These are phyloP conservation scores for Alethe castanea DNA, from an alignment of 2,113 vertebrate genomes.

Conservation along the genomic window DNA sequence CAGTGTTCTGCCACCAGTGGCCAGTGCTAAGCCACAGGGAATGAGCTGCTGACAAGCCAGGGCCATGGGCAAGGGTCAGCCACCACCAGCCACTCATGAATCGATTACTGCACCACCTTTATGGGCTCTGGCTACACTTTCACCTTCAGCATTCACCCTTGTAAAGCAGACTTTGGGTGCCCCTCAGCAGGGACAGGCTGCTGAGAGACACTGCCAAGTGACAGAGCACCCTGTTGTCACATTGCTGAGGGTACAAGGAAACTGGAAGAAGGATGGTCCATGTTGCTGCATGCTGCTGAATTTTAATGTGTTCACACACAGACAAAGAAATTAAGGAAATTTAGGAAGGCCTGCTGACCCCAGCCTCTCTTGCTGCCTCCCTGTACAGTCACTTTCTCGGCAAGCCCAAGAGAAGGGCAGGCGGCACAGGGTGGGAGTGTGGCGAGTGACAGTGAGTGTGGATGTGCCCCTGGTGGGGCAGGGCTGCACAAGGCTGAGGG, in stretches of 20 bases:
- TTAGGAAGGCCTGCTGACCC: not conserved
- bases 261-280: not conserved
- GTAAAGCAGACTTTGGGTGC: not conserved
- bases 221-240: not conserved
- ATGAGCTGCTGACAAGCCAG: not conserved
- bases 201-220: not conserved
- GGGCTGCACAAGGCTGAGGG: not conserved
- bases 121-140: not conserved
- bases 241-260: not conserved
- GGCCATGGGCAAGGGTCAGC: fast-evolving
- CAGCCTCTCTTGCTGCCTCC: not conserved
- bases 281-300: not conserved
- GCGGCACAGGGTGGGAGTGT: not conserved
- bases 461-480: fast-evolving
- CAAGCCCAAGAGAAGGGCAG: not conserved
- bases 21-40: not conserved
- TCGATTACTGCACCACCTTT: not conserved
- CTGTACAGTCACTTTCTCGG: not conserved
- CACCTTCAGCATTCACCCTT: not conserved
- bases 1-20: not conserved
- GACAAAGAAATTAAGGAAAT: not conserved
- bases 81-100: fast-evolving
- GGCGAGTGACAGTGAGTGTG: not conserved
- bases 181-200: not conserved
- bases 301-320: not conserved